Base-by-base conservation (phyloP, 2,113 vertebrate genomes). In the Phaetusa simplex region DNA sequence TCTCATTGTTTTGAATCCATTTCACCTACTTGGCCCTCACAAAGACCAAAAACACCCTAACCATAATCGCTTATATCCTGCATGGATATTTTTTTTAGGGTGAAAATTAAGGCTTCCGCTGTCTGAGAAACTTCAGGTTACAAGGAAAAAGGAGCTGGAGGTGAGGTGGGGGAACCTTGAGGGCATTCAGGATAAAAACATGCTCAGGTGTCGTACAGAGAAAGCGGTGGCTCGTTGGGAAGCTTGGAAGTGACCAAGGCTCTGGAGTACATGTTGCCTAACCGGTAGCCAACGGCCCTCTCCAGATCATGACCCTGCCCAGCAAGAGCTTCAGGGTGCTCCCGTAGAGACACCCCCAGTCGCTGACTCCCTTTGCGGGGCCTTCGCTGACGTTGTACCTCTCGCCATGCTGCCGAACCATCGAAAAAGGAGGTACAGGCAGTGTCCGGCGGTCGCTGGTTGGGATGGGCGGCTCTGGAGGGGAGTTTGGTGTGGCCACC, bases 371-470 rank as follows among this genome's bases (percentile, higher is more conserved):
- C 10, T 65, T 36, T 13, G 32, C 1, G 0, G 43, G 36, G 36
- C 18, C 55, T 71, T 81, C 1, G 1, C 52, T n/a, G 11, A 0
- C 3, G 0, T 30, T 0, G 0, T n/a, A 4, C 47, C 50, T 78
- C 61, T 82, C 14, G 1, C 34, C 61, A 5, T 3, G 14, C 3
- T 3, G 9, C 52, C 38, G 9, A 62, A 34, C 10, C 47, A 14
- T 16, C 2, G 1, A 24, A 59, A 6, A 32, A 40, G 61, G 77
- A 49, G 79, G 45, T 18, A 23, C 6, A 9, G 0, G 0, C 7
- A 3, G 26, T 30, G 26, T 11, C 29, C 3, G 2, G 62, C 0
- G 0, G 52, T 30, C 58, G 4, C 50, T 2, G 5, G 1, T 7
- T 74, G 69, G 18, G 20, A 38, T 6, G 4, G 64, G 56, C 61